Evolutionary conservation across 2,888 invertebrate genomes (phyloP).

Genomic region (Lingula anatina): DNA sequence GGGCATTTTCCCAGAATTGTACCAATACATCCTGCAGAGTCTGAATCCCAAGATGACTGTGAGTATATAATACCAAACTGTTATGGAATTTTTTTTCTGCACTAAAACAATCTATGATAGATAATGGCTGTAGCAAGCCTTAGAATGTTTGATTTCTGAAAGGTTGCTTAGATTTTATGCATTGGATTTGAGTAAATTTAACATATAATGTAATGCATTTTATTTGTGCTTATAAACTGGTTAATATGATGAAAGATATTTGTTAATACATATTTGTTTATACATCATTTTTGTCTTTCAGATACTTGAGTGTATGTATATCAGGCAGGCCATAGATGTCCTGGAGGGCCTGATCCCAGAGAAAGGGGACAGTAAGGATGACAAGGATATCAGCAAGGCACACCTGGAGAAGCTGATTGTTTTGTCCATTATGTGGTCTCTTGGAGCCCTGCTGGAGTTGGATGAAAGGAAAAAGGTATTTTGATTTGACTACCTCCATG

Average conservation of each 20-base stretch:
- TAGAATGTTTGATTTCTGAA: too few species aligned
- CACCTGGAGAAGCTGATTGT: slow-evolving; percentile 80
- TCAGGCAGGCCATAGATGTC: slow-evolving; percentile 64
- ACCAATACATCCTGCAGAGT: slow-evolving; percentile 80
- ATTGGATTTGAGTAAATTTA: too few species aligned
- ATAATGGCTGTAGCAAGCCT: too few species aligned
- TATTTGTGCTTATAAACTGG: too few species aligned
- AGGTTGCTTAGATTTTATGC: too few species aligned
- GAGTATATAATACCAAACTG: slow-evolving; percentile 10
- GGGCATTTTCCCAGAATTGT: slow-evolving; percentile 67
- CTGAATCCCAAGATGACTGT: slow-evolving; percentile 69
- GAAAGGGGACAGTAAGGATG: slow-evolving; percentile 47
- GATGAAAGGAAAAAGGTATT: slow-evolving; percentile 74
- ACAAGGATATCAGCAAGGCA: slow-evolving; percentile 57
- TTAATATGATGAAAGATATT: neutral
- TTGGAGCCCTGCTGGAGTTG: slow-evolving; percentile 83
- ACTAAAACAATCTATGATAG: too few species aligned
- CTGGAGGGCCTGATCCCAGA: slow-evolving; percentile 81
- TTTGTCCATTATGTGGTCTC: slow-evolving; percentile 85
- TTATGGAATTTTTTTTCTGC: neutral
- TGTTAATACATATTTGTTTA: slow-evolving; percentile 1
- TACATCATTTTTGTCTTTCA: slow-evolving; percentile 46
- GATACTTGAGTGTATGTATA: slow-evolving; percentile 85
- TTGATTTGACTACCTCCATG: too few species aligned
- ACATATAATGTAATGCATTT: too few species aligned